A percentile compares a stretch with the other conserved stretches of the same genome.
Evolutionary conservation across 92 coral and sea anemone genomes (phyloP).

Genomic region (Blastomussa wellsi): DNA sequence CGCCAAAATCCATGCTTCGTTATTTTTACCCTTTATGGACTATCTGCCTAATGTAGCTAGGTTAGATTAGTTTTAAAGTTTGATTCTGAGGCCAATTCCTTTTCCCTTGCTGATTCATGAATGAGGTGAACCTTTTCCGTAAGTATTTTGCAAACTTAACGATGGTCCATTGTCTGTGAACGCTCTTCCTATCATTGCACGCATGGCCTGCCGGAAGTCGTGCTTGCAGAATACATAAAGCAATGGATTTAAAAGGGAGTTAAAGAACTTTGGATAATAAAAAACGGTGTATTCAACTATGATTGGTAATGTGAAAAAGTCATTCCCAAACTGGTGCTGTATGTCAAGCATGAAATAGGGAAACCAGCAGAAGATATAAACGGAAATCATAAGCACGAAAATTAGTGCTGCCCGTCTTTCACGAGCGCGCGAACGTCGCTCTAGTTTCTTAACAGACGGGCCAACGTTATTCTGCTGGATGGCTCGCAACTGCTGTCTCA

Average conservation of each 20-base stretch:
- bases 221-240: slow-evolving; percentile 69
- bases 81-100: background rate
- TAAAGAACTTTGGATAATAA: slow-evolving; percentile 66
- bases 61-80: background rate
- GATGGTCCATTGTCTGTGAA: background rate
- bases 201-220: slow-evolving; percentile 63
- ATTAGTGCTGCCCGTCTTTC: slow-evolving; percentile 47
- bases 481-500: slow-evolving; percentile 8
- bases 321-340: slow-evolving; percentile 37
- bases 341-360: slow-evolving; percentile 58
- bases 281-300: slow-evolving; percentile 59
- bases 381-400: slow-evolving; percentile 50
- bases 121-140: background rate
- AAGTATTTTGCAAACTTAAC: slow-evolving; percentile 11
- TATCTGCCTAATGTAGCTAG: background rate
- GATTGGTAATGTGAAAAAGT: slow-evolving; percentile 30
- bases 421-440: background rate
- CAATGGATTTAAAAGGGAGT: slow-evolving; percentile 60
- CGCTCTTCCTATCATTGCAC: background rate
- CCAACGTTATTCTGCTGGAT: slow-evolving; percentile 6
- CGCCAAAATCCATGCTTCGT: background rate
- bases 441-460: background rate
- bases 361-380: slow-evolving; percentile 66
- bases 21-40: background rate
- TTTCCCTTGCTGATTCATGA: background rate